phyloP scores from a whole-genome alignment of 2,113 vertebrate species.

The Paradoxurus hermaphroditus region DNA sequence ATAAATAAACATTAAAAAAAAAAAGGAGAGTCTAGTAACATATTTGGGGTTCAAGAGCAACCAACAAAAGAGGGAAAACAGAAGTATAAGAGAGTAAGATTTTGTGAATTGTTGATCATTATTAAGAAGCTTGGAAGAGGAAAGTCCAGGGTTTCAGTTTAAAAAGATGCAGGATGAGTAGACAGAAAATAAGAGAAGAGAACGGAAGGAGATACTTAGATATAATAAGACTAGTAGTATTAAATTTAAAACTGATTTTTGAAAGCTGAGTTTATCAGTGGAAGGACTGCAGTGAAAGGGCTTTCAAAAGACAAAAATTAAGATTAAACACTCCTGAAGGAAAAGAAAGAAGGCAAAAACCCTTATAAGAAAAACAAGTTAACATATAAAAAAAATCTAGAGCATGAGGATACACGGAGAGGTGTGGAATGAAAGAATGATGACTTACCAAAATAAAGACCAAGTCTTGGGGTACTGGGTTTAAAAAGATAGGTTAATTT shows the following conservation, averaged over 20 bases:
- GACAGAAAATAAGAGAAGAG: slow-evolving; percentile 11
- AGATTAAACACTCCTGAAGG: not conserved
- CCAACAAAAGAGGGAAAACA: not conserved
- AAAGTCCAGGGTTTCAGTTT: not conserved
- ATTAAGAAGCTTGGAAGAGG: not conserved
- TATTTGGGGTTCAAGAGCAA: not conserved
- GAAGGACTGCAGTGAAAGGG: not conserved
- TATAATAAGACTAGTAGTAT: not conserved
- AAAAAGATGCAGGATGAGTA: not conserved
- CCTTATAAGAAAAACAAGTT: not conserved
- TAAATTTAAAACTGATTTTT: not conserved
- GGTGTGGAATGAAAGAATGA: not conserved
- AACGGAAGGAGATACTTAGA: slow-evolving; percentile 1
- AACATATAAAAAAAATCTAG: not conserved
- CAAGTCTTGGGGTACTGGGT: not conserved
- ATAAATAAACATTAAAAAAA: too few relatives aligned
- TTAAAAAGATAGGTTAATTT: slow-evolving; percentile 19
- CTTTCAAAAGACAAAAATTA: slow-evolving; percentile 28
- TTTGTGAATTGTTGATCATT: slow-evolving; percentile 43
- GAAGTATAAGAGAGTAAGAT: not conserved
- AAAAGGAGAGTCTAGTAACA: not conserved
- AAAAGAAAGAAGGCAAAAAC: not conserved
- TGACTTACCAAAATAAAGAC: not conserved
- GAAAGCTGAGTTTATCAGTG: not conserved
- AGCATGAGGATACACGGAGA: not conserved